Base-by-base conservation (phyloP, 2,888 invertebrate genomes). In the Athalia circularis region DNA sequence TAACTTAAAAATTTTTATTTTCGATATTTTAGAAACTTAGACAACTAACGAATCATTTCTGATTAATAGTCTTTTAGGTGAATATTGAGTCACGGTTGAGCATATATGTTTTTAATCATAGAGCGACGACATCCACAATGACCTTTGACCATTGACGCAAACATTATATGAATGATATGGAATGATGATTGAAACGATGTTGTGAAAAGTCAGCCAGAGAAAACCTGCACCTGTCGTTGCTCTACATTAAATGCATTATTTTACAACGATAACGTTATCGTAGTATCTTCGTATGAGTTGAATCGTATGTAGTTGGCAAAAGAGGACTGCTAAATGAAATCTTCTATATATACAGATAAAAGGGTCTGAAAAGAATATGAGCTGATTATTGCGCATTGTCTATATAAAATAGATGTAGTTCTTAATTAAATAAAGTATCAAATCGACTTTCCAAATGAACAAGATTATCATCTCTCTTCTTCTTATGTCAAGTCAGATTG, bases 141-240 rank as follows among this genome's bases (percentile, higher is more conserved):
- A 29, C 78, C 75, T 81, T 78, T 84, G 84, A 86, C 85, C 85
- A 88, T 89, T 83, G 89, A 89, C 89, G 88, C 88, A 88, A 85
- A 87, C 84, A 84, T 83, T 88, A 84, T 85, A 88, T 88, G 88
- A 83, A 86, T 87, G 88, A 89, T 88, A 88, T 87, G 88, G 82
- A 84, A 81, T 85, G 88, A 88, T 88, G 88, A 89, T 85, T 81
- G 80, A 76, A 82, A 85, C 86, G 89, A 89, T 87, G 86, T 80
- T 85, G 85, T 87, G 88, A 89, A 29, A 88, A 89, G 88, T 88
- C 88, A 87, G 87, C 80, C 86, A 81, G 81, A 80, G 43, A 50
- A 62, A 8, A n/a, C 29, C 72, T 15, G 45, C 15, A 11, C 47
- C 13, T 5, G 5, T 5, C 29, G n/a, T 15, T 75, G 72, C 47